Base-by-base conservation (phyloP, 2,888 invertebrate genomes). In the Drosophila anceps region DNA sequence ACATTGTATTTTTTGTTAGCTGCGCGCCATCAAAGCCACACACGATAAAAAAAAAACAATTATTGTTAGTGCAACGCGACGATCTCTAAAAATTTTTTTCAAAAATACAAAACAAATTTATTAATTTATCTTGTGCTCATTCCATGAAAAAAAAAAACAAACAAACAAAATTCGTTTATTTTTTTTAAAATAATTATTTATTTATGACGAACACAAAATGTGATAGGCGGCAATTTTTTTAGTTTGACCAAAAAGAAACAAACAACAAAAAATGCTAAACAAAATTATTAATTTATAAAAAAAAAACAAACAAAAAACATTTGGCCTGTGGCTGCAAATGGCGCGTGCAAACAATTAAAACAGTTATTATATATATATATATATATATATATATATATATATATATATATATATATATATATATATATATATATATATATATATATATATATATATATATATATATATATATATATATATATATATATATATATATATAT, bases 111-210 rank as follows among this genome's bases (percentile, higher is more conserved):
- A 50, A 73, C 55, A 77, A 81, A 80, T 80, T 87, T 76, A 79
- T 78, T 78, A 76, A 81, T 81, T 83, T 88, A 86, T 79, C 81
- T 90, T 90, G 88, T 85, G 90, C 86, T 90, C 86, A 86, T 86
- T 86, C 86, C 86, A 86, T 85, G 75, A 84, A 88, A 84, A 60
- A 73, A 46, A 43, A n/a, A 41, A 46, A 69, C 65, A 33, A 61
- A 50, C n/a, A 65, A 65, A 66, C 57, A 66, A 66, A 67, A 71
- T 65, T 74, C 71, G 71, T 70, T 70, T 68, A 81, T 76, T 71
- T 79, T 71, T 76, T 71, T 61, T 62, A 44, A 66, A 71, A 86
- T 74, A 59, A 71, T 76, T 83, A 88, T 86, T 79, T 81, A 86
- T 69, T 73, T 67, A 79, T 66, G 75, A 79, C 64, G 68, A 81